phyloP scores from a whole-genome alignment of 2,797 vertebrate genomes.

The Galago senegalensis region DNA sequence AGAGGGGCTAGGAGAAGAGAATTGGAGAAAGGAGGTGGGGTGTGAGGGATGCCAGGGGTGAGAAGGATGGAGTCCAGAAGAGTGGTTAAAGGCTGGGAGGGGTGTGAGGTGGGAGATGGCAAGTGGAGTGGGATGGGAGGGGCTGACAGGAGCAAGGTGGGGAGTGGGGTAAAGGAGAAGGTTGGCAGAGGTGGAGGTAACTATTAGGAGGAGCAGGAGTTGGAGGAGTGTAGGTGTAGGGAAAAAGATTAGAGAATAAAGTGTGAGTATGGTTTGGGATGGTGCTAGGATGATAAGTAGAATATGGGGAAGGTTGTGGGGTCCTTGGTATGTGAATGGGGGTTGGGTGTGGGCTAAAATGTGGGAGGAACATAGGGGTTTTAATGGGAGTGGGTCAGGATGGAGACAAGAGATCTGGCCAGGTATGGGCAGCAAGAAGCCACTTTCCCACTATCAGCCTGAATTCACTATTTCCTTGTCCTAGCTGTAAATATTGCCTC shows the following conservation, averaged over 20 bases:
- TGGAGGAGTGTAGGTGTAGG: background rate
- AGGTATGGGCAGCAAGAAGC: background rate
- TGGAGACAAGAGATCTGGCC: background rate
- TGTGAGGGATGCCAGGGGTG: background rate
- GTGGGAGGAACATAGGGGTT: background rate
- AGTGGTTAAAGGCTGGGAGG: background rate
- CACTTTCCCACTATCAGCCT: slow-evolving; percentile 8
- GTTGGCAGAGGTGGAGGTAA: background rate
- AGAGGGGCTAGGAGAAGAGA: background rate
- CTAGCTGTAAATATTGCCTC: background rate
- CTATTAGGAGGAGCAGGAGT: background rate
- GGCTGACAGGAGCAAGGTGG: background rate
- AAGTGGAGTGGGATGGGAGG: background rate
- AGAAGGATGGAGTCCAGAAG: background rate
- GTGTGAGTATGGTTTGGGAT: background rate
- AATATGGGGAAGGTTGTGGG: background rate
- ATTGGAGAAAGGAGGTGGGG: background rate
- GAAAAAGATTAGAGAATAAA: background rate
- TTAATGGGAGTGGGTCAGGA: background rate
- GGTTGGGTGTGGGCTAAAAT: background rate
- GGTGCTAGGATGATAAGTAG: slow-evolving; percentile 5
- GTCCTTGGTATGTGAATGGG: background rate
- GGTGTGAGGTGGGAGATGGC: background rate
- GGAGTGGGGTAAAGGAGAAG: background rate
- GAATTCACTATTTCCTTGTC: background rate